Conservation (phyloP, 1,140 invertebrate species). For the Chymomyza costata region DNA sequence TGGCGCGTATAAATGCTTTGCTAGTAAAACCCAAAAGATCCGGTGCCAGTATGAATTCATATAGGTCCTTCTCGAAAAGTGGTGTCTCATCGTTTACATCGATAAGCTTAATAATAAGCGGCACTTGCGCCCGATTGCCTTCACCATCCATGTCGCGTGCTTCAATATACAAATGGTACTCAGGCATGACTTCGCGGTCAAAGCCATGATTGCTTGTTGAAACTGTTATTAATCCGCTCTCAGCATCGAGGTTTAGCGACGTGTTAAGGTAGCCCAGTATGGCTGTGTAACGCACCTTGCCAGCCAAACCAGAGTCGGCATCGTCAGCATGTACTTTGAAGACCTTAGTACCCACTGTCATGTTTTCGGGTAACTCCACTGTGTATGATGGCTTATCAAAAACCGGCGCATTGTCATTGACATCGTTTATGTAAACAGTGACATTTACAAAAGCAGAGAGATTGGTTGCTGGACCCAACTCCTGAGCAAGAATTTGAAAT, state of each 20-base stretch:
- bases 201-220: slow-evolving; percentile 84
- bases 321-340: slow-evolving; percentile 86
- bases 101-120: slow-evolving; percentile 84
- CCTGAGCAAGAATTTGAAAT: slow-evolving; percentile 86
- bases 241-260: slow-evolving; percentile 85
- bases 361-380: slow-evolving; percentile 86
- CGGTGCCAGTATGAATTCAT: slow-evolving; percentile 87
- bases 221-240: slow-evolving; percentile 87
- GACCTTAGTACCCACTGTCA: slow-evolving; percentile 84
- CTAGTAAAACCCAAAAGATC: slow-evolving; percentile 84
- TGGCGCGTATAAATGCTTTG: slow-evolving; percentile 84
- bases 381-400: slow-evolving; percentile 85
- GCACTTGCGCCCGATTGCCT: slow-evolving; percentile 83
- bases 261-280: slow-evolving; percentile 85
- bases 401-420: slow-evolving; percentile 92
- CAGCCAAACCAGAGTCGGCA: slow-evolving; percentile 83
- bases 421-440: slow-evolving; percentile 87
- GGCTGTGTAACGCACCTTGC: slow-evolving; percentile 84
- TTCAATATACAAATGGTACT: slow-evolving; percentile 87
- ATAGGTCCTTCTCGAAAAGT: slow-evolving; percentile 85
- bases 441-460: slow-evolving; percentile 84
- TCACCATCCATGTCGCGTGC: slow-evolving; percentile 89
- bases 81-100: slow-evolving; percentile 94
- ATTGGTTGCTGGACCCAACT: slow-evolving; percentile 84
- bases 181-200: slow-evolving; percentile 87